Percentiles rank a stretch among this genome's conserved stretches.
Conservation (phyloP, 2,888 invertebrate species). For the Cepaea hortensis region DNA sequence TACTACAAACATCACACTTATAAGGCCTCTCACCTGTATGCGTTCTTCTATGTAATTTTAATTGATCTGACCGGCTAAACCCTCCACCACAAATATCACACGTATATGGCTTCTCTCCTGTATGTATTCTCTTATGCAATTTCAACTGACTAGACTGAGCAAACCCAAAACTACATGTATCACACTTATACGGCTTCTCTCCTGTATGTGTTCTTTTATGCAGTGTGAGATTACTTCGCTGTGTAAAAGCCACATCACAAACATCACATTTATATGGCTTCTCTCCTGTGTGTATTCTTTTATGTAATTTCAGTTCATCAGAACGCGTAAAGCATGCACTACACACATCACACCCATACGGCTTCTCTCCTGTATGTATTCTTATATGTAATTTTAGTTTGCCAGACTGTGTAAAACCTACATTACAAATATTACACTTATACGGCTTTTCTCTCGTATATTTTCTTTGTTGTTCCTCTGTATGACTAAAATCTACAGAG, state of each 20-base stretch:
- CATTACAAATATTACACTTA: neutral
- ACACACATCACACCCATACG: slow-evolving; percentile 10
- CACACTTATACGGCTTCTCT: neutral
- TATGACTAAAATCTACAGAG: too few relatives aligned
- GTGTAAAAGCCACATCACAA: neutral
- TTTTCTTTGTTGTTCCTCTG: too few relatives aligned
- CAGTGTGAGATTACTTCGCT: neutral
- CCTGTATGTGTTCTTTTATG: slow-evolving; percentile 1
- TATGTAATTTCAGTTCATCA: neutral
- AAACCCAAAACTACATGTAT: neutral
- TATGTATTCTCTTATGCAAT: neutral
- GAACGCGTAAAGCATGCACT: neutral
- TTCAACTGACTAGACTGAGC: neutral
- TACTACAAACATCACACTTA: neutral
- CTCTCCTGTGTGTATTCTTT: neutral
- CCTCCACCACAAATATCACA: neutral
- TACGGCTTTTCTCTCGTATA: neutral
- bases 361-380: slow-evolving; percentile 1
- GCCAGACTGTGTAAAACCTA: neutral
- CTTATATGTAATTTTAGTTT: neutral
- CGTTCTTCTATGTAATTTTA: neutral
- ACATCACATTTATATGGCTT: neutral
- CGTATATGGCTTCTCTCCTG: neutral
- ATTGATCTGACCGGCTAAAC: neutral
- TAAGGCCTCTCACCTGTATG: neutral